Conservation (phyloP, 2,888 invertebrate species). For the Brachypterus glaber region DNA sequence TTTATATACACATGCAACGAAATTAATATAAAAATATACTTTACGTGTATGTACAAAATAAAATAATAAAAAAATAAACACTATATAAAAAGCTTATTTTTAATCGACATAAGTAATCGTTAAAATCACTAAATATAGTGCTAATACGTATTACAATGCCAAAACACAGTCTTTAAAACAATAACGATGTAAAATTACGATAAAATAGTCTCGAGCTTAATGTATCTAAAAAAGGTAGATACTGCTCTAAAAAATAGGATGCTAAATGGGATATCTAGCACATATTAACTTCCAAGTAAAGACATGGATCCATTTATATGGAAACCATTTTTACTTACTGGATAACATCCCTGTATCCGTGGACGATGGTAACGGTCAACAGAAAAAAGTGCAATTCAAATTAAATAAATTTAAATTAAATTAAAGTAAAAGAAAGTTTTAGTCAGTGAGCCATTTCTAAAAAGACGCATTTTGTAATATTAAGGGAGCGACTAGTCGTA, state of each 20-base stretch:
- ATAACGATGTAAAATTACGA: neutral
- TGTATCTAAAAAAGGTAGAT: neutral
- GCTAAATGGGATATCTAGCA: slow-evolving; percentile 2
- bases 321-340: slow-evolving; percentile 53
- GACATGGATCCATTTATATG: slow-evolving; percentile 7
- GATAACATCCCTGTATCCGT: slow-evolving; percentile 61
- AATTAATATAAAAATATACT: too few species aligned
- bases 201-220: neutral
- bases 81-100: too few species aligned
- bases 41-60: too few species aligned
- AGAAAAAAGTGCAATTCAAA: slow-evolving; percentile 56
- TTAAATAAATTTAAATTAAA: slow-evolving; percentile 31
- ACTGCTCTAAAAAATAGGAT: slow-evolving; percentile 2
- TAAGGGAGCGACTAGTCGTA: too few species aligned
- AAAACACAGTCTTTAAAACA: slow-evolving; percentile 3
- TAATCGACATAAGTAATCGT: too few species aligned
- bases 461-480: too few species aligned
- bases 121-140: too few species aligned
- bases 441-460: slow-evolving; percentile 25
- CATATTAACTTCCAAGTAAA: slow-evolving; percentile 2
- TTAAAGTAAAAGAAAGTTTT: slow-evolving; percentile 15
- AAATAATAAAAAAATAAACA: too few species aligned
- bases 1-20: too few species aligned
- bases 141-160: neutral
- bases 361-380: slow-evolving; percentile 50